Evolutionary conservation across 2,888 invertebrate species (phyloP), one percentile per base, ranked within the genome.

Genomic region (Dorcus parallelipipedus): DNA sequence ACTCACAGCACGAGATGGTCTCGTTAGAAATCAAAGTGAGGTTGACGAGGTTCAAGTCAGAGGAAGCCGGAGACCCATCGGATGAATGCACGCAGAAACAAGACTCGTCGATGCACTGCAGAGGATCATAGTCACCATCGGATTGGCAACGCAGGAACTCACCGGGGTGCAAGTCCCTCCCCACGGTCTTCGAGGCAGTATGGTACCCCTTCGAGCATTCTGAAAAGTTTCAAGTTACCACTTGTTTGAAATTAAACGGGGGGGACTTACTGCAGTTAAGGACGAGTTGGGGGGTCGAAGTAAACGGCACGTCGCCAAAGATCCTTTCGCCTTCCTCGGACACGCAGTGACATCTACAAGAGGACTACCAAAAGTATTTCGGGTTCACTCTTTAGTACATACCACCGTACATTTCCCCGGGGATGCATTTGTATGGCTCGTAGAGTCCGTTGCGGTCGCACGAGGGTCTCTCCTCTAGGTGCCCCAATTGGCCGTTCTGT

Each of bases 371-470:
- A 14, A 1, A 14, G 14, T 14, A 14, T 14, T 14, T 14, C 14
- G 14, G 14, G 14, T 14, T 14, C 14, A 14, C 14, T 14, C 14
- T 1, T 14, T 14, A 14, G 1, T 14, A 14, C 14, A 14, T 14
- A 14, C 14, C 14, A 14, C 14, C 82, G 80, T 79, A 89, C 89
- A 86, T 83, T 65, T 87, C 86, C 14, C 86, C 86, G 0, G 86
- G 84, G 14, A 86, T 81, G 67, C 89, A 90, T 62, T 83, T 80
- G 47, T 81, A 80, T 0, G 84, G 74, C 0, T 77, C 77, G 66
- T 78, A 88, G n/a, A 78, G 73, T 0, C 88, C 89, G 64, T 84
- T 83, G 1, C 79, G 82, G 68, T 88, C 86, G 69, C 89, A 90
- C 4, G 74, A 71, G 0, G 87, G 86, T 9, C 84, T 72, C 7